phyloP scores from a whole-genome alignment of 2,797 vertebrate genomes.

The Acestrorhynchus altus region DNA sequence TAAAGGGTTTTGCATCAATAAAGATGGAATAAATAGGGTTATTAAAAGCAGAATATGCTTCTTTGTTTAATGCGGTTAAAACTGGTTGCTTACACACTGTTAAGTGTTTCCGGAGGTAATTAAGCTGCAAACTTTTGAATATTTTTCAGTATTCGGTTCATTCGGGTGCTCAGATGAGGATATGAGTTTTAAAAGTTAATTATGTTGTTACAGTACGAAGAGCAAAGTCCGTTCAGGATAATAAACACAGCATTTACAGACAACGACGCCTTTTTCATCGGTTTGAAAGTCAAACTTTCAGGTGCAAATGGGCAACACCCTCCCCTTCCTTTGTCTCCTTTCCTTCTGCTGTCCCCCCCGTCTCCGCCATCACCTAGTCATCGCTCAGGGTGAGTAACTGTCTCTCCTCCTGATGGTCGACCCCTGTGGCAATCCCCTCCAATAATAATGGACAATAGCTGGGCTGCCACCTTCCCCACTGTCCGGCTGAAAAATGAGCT shows the following conservation, averaged over 20 bases:
- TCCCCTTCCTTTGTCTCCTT: constrained; percentile 31
- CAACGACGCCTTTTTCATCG: too few species aligned
- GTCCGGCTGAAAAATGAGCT: constrained; percentile 54
- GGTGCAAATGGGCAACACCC: constrained; percentile 39
- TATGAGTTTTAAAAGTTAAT: too few species aligned
- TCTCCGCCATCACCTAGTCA: constrained; percentile 57
- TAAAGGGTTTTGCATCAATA: not conserved
- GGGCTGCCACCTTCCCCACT: constrained; percentile 66
- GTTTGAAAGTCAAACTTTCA: not conserved
- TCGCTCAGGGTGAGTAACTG: constrained; percentile 76
- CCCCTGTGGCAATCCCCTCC: constrained; percentile 68
- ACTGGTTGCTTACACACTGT: not conserved
- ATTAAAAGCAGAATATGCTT: not conserved
- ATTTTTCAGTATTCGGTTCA: not conserved
- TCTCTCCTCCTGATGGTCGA: constrained; percentile 68
- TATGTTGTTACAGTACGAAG: not conserved
- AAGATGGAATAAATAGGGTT: too few species aligned
- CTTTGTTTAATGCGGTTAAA: not conserved
- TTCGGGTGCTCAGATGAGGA: not conserved
- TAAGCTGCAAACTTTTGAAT: not conserved
- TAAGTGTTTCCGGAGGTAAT: not conserved
- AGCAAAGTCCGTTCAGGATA: too few species aligned
- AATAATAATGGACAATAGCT: constrained; percentile 73
- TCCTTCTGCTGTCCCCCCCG: constrained; percentile 9
- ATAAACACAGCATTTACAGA: too few species aligned